A percentile compares a stretch with the other conserved stretches of the same genome.
These are phyloP conservation scores for Phyllostomus discolor DNA, from an alignment of 2,113 vertebrate species.

Conservation along the genomic window DNA sequence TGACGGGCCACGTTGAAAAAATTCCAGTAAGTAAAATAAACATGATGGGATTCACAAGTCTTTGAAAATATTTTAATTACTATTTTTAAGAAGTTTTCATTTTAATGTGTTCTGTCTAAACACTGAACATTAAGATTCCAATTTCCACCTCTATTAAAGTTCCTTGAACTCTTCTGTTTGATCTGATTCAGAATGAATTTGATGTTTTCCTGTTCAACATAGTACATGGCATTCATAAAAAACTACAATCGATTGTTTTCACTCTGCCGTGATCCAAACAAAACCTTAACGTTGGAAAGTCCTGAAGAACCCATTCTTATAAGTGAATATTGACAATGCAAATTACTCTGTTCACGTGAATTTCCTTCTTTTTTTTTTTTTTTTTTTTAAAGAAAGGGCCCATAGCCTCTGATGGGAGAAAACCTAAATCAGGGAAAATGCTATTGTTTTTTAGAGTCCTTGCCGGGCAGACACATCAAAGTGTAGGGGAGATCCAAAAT, in stretches of 20 bases:
- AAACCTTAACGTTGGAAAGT: background rate
- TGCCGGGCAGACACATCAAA: background rate
- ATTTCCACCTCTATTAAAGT: slow-evolving; percentile 1
- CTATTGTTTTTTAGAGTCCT: background rate
- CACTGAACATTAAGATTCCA: background rate
- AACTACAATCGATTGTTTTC: slow-evolving; percentile 30
- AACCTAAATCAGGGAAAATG: background rate
- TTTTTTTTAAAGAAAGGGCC: background rate
- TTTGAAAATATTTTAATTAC: background rate
- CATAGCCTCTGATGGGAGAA: background rate
- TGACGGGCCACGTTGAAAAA: background rate
- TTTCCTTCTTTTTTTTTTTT: background rate
- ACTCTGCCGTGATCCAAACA: background rate
- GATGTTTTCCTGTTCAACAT: background rate
- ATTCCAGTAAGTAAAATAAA: background rate
- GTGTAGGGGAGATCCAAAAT: background rate
- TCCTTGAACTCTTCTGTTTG: background rate
- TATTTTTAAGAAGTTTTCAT: background rate
- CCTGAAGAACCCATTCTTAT: background rate
- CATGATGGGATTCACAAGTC: background rate
- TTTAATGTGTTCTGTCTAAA: background rate
- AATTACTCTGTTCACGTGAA: background rate
- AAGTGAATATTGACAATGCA: background rate
- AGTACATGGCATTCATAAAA: background rate
- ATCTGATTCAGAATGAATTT: slow-evolving; percentile 16